Percentiles rank a stretch among this genome's conserved stretches.
phyloP scores from a whole-genome alignment of 2,888 invertebrate genomes.

The Pheosia tremula region DNA sequence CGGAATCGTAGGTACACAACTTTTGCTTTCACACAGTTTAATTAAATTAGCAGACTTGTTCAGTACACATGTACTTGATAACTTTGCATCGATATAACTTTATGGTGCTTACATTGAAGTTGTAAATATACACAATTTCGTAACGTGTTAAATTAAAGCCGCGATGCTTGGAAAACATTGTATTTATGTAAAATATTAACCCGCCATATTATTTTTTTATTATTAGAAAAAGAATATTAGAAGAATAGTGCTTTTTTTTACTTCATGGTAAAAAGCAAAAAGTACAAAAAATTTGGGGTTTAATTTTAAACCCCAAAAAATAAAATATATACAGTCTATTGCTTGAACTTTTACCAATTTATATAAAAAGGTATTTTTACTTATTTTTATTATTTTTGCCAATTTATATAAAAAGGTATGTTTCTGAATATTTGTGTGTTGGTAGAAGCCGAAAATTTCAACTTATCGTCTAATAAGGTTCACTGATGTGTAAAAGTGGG shows the following conservation, averaged over 20 bases:
- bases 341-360: not conserved
- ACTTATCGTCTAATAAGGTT: not conserved
- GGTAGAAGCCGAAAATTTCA: not conserved
- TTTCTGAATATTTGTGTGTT: not conserved
- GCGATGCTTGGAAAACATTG: not conserved
- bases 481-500: not conserved
- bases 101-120: not conserved
- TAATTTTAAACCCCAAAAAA: no score
- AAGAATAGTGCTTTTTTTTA: no score
- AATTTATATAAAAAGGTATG: not conserved
- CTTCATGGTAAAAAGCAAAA: no score
- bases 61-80: constrained; percentile 4
- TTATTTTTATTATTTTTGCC: no score
- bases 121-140: not conserved
- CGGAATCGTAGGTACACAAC: not conserved
- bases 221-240: no score
- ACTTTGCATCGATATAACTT: constrained; percentile 2
- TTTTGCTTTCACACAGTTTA: constrained; percentile 6
- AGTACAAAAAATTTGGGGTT: no score
- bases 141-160: not conserved
- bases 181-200: no score
- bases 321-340: no score
- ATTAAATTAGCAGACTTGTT: constrained; percentile 5
- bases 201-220: no score
- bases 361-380: not conserved